Evolutionary conservation across 2,797 vertebrate species (phyloP), one percentile per base, ranked within the genome.

Genomic region (Enteromius viviparus): DNA sequence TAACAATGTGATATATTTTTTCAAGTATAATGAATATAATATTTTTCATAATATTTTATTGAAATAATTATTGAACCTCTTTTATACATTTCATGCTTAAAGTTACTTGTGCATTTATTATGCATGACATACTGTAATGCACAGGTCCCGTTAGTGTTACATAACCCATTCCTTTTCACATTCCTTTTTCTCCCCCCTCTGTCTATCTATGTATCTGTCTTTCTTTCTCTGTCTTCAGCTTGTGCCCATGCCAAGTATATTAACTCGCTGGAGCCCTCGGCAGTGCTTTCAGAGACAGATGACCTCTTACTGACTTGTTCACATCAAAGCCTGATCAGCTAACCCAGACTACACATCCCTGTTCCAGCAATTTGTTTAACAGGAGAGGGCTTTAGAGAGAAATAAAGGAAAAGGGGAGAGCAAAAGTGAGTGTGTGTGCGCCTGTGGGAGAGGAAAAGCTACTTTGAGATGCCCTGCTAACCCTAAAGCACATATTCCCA

Each of bases 321-420:
- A 94, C 92, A 93, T 94, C 93, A 95, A 94, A 94, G 94, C 89
- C 86, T 89, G 89, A 93, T 91, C 89, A 89, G 87, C 86, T 93
- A 91, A 87, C 87, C 88, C 84, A 92, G 91, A 94, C 93, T 89
- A 90, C 90, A 84, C 90, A 90, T 91, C 89, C 89, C 86, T 91
- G 91, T 89, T 90, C 91, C 87, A 90, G 86, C 88, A 92, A 93
- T 94, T 94, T 93, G 93, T 94, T 92, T 88, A 93, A 94, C 91
- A 91, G 91, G 90, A 89, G 86, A 89, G 87, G 89, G 91, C 89
- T 92, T 94, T 92, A 91, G 87, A 87, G 23, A 78, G 76, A 78
- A 71, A 85, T 88, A 89, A 88, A 88, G 91, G 89, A 91, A 93
- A 58, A 8, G 85, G 89, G 90, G 91, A 85, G 89, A 89, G 89